phyloP scores from a whole-genome alignment of 2,888 invertebrate genomes.

The Iphiclides podalirius region DNA sequence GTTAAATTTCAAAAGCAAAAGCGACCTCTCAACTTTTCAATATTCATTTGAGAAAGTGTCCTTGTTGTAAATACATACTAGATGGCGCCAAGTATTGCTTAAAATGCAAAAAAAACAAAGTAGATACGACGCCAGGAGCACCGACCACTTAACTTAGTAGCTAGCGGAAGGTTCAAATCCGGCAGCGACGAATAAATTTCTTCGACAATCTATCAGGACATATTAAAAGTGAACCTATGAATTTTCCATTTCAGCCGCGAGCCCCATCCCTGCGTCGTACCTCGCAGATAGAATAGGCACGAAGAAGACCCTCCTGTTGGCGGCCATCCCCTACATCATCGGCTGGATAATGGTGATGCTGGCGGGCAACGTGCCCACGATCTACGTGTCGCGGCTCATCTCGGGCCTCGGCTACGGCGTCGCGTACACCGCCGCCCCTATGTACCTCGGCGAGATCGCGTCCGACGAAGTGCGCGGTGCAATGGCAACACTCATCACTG shows the following conservation, averaged over 20 bases:
- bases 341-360: slow-evolving; percentile 83
- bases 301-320: slow-evolving; percentile 81
- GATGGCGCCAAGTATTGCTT: too few relatives aligned
- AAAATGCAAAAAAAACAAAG: too few relatives aligned
- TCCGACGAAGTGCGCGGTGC: slow-evolving; percentile 80
- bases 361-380: slow-evolving; percentile 75
- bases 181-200: too few relatives aligned
- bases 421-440: slow-evolving; percentile 80
- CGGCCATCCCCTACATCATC: slow-evolving; percentile 80
- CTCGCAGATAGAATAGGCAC: slow-evolving; percentile 83
- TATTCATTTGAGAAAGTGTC: too few relatives aligned
- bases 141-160: too few relatives aligned
- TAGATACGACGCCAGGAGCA: too few relatives aligned
- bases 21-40: too few relatives aligned
- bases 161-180: too few relatives aligned
- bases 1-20: too few relatives aligned
- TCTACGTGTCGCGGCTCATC: slow-evolving; percentile 80
- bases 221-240: too few relatives aligned
- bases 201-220: too few relatives aligned
- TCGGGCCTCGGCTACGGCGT: slow-evolving; percentile 83
- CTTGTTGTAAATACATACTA: too few relatives aligned
- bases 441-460: slow-evolving; percentile 82
- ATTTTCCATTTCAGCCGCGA: slow-evolving; percentile 72
- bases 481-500: slow-evolving; percentile 81
- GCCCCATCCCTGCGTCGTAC: slow-evolving; percentile 82